phyloP scores from a whole-genome alignment of 2,797 vertebrate genomes.

The Moxostoma hubbsi region DNA sequence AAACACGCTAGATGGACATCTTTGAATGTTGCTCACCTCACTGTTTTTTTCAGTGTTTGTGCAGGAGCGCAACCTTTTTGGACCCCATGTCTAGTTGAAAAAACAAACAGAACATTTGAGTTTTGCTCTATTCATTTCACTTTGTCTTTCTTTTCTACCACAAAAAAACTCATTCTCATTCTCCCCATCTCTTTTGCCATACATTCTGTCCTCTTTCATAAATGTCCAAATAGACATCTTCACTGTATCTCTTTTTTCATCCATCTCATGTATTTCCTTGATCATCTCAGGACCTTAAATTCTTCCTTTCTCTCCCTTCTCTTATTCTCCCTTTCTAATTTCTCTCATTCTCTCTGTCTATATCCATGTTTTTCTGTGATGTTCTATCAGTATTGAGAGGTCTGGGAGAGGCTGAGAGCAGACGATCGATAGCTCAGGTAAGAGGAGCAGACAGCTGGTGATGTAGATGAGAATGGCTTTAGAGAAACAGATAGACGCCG shows the following conservation, averaged over 20 bases:
- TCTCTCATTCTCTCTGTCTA: neutral
- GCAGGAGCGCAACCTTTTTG: too few relatives aligned
- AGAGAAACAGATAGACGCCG: neutral
- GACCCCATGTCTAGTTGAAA: too few relatives aligned
- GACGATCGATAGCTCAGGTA: constrained; percentile 20
- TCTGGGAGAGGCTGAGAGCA: constrained; percentile 23
- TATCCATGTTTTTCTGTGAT: neutral
- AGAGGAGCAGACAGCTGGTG: neutral
- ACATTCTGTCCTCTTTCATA: neutral
- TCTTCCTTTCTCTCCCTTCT: neutral
- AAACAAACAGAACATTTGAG: too few relatives aligned
- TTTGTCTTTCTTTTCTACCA: neutral
- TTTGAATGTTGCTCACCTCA: too few relatives aligned
- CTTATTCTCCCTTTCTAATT: neutral
- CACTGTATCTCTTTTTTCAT: neutral
- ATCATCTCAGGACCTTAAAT: neutral
- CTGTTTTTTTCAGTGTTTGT: too few relatives aligned
- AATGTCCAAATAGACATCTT: neutral
- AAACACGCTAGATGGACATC: too few relatives aligned
- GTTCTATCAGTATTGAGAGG: neutral
- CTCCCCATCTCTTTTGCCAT: neutral
- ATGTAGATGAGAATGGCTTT: constrained; percentile 13
- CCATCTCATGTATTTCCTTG: neutral
- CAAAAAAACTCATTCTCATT: too few relatives aligned
- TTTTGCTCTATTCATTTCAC: neutral